A percentile compares a stretch with the other conserved stretches of the same genome.
Evolutionary conservation across 2,888 invertebrate genomes (phyloP).

Genomic region (Ceramica pisi): DNA sequence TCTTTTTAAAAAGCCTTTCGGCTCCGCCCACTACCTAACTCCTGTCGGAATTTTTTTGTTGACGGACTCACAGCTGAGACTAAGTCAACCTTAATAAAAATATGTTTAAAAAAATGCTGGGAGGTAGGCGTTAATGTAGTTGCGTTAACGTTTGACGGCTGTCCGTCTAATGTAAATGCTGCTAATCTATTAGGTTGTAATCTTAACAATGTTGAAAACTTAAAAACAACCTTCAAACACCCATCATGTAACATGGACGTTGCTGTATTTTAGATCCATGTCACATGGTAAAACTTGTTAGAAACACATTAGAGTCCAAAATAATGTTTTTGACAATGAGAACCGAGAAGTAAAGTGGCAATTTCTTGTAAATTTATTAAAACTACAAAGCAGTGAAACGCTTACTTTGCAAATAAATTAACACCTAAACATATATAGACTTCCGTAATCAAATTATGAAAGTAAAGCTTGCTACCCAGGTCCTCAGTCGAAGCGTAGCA

Average conservation of each 20-base stretch:
- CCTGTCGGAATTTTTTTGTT: too few species aligned
- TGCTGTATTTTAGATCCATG: background rate
- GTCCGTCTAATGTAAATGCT: background rate
- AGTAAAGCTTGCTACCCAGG: background rate
- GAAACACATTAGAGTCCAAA: too few species aligned
- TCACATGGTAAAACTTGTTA: too few species aligned
- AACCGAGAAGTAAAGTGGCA: background rate
- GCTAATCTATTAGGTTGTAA: background rate
- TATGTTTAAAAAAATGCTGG: background rate
- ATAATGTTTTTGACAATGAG: background rate
- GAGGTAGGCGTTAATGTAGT: background rate
- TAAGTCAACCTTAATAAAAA: background rate
- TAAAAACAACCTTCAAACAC: conserved; percentile 3
- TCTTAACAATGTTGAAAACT: background rate
- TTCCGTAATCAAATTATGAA: background rate
- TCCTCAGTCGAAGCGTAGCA: background rate
- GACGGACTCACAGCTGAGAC: background rate
- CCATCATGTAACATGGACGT: conserved; percentile 2
- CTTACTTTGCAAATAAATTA: conserved; percentile 5
- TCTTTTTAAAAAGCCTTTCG: too few species aligned
- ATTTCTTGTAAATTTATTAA: background rate
- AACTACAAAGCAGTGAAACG: background rate
- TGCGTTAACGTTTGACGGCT: background rate
- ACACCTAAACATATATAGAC: background rate
- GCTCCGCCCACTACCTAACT: too few species aligned